Evolutionary conservation across 2,113 vertebrate species (phyloP), one percentile per base, ranked within the genome.

Genomic region (Semnornis frantzii): DNA sequence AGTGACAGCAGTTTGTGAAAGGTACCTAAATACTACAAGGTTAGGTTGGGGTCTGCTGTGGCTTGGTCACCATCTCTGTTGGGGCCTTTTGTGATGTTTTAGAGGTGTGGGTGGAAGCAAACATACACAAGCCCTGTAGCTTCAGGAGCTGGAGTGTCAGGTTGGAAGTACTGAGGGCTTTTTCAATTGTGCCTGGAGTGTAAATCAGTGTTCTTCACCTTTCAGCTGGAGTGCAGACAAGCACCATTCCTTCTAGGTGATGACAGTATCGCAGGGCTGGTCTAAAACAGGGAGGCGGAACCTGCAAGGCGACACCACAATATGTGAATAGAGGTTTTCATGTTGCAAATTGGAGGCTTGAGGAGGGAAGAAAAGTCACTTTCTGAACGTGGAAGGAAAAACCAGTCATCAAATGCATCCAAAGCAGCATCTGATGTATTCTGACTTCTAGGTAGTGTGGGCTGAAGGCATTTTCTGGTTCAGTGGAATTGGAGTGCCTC

Each of bases 401-500:
- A n/a, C 5, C 14, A 27, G 16, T 21, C 30, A 55, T 66, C 5
- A 55, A 10, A 34, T 68, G 30, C 27, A 48, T 55, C 54, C 12
- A 20, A 7, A 44, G 82, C 33, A 46, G 64, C 50, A 44, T 73
- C 39, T 33, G 3, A 4, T n/a, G 3, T 7, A 12, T 52, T 39
- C 31, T 42, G 6, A 21, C 8, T 73, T 68, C 10, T 27, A 4
- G 30, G 46, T 6, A 14, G 39, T 21, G 39, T 39, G 73, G 3
- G 54, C 27, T 54, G 39, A 78, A 75, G 74, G 28, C 42, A 78
- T 55, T 33, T 50, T 48, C 44, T 73, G 25, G 12, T 46, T 69
- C 79, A 65, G 14, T 30, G 42, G 1, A 0, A 1, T 0, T 50
- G 57, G 68, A 74, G 2, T 63, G 25, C 34, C 3, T 0, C 64